Percentiles rank a stretch among this genome's conserved stretches.
phyloP scores from a whole-genome alignment of 2,113 vertebrate species.

The Orientallactaga bullata region DNA sequence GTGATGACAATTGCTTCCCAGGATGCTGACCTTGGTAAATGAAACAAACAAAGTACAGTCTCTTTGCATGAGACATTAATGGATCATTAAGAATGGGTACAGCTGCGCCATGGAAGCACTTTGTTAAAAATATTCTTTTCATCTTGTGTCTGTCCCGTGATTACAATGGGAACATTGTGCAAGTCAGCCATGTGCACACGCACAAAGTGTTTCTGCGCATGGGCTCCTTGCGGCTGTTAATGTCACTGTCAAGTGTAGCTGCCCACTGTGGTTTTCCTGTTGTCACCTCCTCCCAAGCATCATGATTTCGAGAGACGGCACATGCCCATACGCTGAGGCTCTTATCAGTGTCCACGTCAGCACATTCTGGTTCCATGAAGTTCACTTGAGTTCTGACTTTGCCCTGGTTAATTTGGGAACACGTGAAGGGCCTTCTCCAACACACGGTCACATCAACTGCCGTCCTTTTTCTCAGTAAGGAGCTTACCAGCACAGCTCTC shows the following conservation, averaged over 20 bases:
- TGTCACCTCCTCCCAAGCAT: background rate
- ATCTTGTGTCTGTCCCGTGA: conserved; percentile 63
- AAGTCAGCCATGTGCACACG: conserved; percentile 28
- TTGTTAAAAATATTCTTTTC: conserved; percentile 81
- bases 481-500: background rate
- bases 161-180: conserved; percentile 61
- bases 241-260: background rate
- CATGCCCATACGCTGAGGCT: background rate
- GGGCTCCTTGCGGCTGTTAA: fast-evolving
- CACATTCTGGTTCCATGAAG: background rate
- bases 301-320: background rate
- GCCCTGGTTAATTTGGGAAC: background rate
- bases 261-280: background rate
- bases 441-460: background rate
- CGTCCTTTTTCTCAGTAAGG: background rate
- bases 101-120: conserved; percentile 85
- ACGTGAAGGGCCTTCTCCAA: no score
- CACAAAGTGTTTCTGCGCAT: background rate
- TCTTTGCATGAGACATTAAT: conserved; percentile 86
- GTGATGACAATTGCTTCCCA: conserved; percentile 86
- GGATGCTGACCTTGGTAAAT: conserved; percentile 86
- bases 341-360: background rate
- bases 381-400: background rate
- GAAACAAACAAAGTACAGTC: conserved; percentile 82
- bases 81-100: conserved; percentile 86